Evolutionary conservation across 2,113 vertebrate genomes (phyloP), one percentile per base, ranked within the genome.

Genomic region (Myotis lucifugus): DNA sequence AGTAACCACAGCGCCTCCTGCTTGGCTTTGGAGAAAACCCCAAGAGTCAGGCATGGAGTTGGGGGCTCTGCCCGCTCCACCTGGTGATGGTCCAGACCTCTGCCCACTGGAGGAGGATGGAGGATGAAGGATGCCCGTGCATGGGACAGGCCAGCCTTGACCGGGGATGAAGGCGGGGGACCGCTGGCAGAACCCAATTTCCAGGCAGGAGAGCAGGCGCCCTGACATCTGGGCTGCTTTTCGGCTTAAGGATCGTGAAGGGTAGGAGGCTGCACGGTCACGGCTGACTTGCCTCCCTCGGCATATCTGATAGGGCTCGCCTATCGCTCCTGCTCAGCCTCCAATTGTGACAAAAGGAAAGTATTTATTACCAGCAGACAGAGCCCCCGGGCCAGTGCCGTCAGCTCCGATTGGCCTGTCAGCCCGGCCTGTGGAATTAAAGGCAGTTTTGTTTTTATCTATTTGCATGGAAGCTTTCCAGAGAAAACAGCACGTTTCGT

Each of bases 401-500:
- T 98, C 98, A 98, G 97, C 98, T 98, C 97, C 97, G 97, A 98
- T 98, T 98, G 98, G 97, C 97, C 93, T 96, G 97, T 96, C 72
- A 94, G 74, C 93, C 66, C 13, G 87, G 96, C 94, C 97, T 97
- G 97, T 92, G 98, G 98, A 97, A 98, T 98, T 98, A 97, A 98
- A 97, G 97, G 95, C 98, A 97, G 96, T 98, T 98, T 98, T 97
- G 97, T 97, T 99, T 98, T 98, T 99, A 98, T 98, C 98, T 99
- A 90, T 98, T 98, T 97, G 97, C 95, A 96, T 99, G 98, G 98
- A 99, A 98, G 73, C 27, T 91, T 98, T 99, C 98, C 98, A 99
- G 98, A 98, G 98, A 98, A 98, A 99, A 99, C 98, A 98, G 98
- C 98, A 98, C 92, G 96, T 98, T 97, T 98, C 95, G 96, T 98